phyloP scores from a whole-genome alignment of 2,113 vertebrate genomes.

The Carassius gibelio region DNA sequence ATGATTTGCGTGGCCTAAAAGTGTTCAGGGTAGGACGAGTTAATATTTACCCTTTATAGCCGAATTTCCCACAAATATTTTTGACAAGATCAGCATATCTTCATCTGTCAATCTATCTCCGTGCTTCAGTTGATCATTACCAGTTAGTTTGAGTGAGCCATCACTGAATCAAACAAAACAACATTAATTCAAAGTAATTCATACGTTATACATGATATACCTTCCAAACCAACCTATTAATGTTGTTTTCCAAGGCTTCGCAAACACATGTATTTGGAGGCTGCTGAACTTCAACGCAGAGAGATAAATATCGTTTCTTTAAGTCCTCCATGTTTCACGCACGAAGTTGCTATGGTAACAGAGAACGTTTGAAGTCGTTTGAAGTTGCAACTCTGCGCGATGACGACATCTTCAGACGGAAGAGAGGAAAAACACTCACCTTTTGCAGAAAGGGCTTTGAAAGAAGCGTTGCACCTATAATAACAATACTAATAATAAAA shows the following conservation, averaged over 20 bases:
- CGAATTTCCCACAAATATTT: constrained; percentile 62
- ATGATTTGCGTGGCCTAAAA: neutral
- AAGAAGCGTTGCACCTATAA: neutral
- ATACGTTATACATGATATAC: neutral
- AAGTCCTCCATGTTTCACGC: constrained; percentile 49
- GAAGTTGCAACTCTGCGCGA: neutral
- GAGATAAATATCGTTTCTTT: constrained; percentile 64
- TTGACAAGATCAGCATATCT: constrained; percentile 64
- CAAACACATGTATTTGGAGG: constrained; percentile 72
- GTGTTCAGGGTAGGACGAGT: neutral
- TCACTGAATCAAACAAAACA: neutral
- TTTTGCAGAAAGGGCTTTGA: neutral
- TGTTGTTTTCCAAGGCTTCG: constrained; percentile 43
- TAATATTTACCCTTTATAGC: constrained; percentile 75
- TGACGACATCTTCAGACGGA: neutral
- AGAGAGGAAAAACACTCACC: neutral
- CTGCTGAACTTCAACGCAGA: constrained; percentile 68
- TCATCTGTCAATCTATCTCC: constrained; percentile 16
- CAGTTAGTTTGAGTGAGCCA: constrained; percentile 65
- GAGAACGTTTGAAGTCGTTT: neutral
- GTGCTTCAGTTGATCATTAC: constrained; percentile 66
- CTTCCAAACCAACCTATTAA: constrained; percentile 52
- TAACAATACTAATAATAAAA: neutral
- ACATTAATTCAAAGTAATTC: neutral
- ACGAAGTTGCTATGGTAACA: constrained; percentile 29